phyloP scores from a whole-genome alignment of 1,140 invertebrate species.

The Scylla paramamosain region DNA sequence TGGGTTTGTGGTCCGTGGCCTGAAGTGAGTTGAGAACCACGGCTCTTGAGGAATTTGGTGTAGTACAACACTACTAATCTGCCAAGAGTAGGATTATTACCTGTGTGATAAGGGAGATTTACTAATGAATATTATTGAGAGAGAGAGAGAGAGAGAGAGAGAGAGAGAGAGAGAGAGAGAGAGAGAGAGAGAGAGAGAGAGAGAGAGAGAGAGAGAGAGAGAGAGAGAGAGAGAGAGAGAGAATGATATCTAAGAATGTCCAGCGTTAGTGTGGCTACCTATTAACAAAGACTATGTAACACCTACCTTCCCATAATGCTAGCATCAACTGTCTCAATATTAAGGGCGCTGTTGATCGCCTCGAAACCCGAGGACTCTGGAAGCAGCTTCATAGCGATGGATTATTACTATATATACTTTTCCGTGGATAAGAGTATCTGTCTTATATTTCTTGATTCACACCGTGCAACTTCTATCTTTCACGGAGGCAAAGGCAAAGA shows the following conservation, averaged over 20 bases:
- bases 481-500: background rate
- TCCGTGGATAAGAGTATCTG: background rate
- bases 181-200: constrained; percentile 28
- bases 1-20: too few species aligned
- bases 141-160: constrained; percentile 54
- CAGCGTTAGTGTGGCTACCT: background rate
- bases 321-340: constrained; percentile 73
- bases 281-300: too few species aligned
- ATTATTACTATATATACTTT: too few species aligned
- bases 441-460: background rate
- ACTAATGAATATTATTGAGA: background rate
- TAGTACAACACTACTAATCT: too few species aligned
- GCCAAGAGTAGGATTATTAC: too few species aligned
- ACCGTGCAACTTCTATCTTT: background rate
- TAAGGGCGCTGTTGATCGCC: constrained; percentile 75
- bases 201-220: constrained; percentile 38
- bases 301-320: constrained; percentile 75
- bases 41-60: too few species aligned
- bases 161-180: too few species aligned
- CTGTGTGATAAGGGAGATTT: too few species aligned
- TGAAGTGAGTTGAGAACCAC: too few species aligned
- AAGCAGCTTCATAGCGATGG: constrained; percentile 68
- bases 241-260: background rate
- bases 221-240: too few species aligned
- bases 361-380: constrained; percentile 75